Conservation (phyloP, 2,797 vertebrate species). For the Cryptoprocta ferox region DNA sequence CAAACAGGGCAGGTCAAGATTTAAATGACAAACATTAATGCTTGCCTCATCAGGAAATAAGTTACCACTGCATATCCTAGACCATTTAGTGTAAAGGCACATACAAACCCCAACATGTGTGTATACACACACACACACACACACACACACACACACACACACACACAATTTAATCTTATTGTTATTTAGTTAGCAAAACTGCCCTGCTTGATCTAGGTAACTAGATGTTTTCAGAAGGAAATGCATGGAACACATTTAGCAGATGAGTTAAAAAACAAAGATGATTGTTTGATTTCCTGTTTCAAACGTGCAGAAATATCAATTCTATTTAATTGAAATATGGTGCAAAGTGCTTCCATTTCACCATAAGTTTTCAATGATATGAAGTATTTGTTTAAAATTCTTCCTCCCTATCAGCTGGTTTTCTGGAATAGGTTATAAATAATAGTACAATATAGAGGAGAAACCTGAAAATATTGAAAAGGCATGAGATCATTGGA, state of each 20-base stretch:
- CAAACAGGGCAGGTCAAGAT: slow-evolving; percentile 76
- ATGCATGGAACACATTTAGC: background rate
- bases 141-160: background rate
- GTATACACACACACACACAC: background rate
- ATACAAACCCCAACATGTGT: background rate
- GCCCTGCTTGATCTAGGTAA: slow-evolving; percentile 18
- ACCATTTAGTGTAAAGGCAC: slow-evolving; percentile 44
- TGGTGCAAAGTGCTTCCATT: background rate
- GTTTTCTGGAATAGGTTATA: background rate
- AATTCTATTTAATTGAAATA: background rate
- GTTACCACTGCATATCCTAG: slow-evolving; percentile 70
- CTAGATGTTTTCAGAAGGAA: background rate
- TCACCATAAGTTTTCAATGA: background rate
- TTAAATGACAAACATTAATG: slow-evolving; percentile 77
- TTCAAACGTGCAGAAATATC: background rate
- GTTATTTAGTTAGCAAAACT: slow-evolving; percentile 64
- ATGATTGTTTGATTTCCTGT: background rate
- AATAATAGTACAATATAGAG: background rate
- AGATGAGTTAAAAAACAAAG: background rate
- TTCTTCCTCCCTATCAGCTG: background rate
- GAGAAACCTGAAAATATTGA: background rate
- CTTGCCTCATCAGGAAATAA: slow-evolving; percentile 67
- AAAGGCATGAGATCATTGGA: background rate
- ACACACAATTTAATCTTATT: slow-evolving; percentile 21
- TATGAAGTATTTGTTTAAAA: background rate